phyloP scores from a whole-genome alignment of 2,797 vertebrate genomes.

The Artibeus jamaicensis region DNA sequence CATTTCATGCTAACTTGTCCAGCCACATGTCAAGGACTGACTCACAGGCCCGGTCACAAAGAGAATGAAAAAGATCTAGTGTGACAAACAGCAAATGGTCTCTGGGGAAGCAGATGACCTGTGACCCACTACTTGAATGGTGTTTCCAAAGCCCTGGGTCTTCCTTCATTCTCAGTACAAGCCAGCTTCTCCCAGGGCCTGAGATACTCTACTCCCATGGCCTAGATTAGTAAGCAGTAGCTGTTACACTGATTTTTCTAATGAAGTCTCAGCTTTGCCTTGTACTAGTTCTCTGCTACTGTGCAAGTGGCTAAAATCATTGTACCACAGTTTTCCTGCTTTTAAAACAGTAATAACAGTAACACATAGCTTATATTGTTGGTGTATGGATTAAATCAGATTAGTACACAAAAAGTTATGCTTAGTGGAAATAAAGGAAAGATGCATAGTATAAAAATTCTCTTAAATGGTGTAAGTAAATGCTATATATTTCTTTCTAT shows the following conservation, averaged over 20 bases:
- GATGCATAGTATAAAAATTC: too few species aligned
- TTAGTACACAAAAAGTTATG: not conserved
- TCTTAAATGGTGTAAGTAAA: too few species aligned
- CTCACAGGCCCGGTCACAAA: constrained; percentile 17
- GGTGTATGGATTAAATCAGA: not conserved
- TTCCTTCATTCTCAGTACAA: not conserved
- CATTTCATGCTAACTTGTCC: not conserved
- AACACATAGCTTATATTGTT: not conserved
- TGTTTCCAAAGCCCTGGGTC: not conserved
- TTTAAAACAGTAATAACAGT: not conserved
- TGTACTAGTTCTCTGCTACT: not conserved
- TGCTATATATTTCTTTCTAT: too few species aligned
- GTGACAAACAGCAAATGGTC: constrained; percentile 7
- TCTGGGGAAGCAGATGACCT: not conserved
- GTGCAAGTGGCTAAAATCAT: not conserved
- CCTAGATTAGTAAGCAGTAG: fast-evolving
- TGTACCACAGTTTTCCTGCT: not conserved
- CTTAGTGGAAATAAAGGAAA: not conserved
- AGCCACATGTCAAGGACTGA: constrained; percentile 26
- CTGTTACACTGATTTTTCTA: not conserved
- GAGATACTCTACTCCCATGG: not conserved
- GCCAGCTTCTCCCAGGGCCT: not conserved
- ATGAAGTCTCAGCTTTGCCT: not conserved
- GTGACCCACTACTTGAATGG: not conserved
- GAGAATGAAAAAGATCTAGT: not conserved